Evolutionary conservation across 2,797 vertebrate genomes (phyloP).

Genomic region (Etheostoma perlongum): DNA sequence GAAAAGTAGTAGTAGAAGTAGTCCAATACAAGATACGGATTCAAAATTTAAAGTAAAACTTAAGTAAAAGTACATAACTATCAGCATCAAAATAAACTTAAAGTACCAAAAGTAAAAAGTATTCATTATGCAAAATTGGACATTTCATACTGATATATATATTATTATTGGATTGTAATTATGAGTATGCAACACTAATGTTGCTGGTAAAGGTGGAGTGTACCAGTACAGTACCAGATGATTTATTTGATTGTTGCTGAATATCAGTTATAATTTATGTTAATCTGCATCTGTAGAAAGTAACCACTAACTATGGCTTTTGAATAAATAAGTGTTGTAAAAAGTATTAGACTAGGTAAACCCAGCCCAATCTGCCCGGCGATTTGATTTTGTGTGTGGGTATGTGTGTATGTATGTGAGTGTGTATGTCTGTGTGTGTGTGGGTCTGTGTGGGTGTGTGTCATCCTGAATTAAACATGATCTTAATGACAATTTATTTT

Average conservation of each 20-base stretch:
- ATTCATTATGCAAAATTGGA: no score
- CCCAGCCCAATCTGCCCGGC: no score
- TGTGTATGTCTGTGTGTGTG: not conserved
- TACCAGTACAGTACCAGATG: not conserved
- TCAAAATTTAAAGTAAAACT: no score
- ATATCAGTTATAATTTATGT: not conserved
- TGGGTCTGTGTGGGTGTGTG: no score
- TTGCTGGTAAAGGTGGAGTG: not conserved
- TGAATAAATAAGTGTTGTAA: not conserved
- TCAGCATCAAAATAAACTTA: no score
- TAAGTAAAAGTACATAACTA: no score
- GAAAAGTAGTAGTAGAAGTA: not conserved
- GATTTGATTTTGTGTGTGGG: no score
- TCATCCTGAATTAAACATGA: constrained; percentile 30
- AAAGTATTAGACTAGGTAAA: not conserved
- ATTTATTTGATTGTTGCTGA: not conserved
- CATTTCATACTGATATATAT: no score
- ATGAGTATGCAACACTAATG: not conserved
- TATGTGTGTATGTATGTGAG: not conserved
- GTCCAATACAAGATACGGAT: no score
- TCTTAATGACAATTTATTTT: constrained; percentile 10
- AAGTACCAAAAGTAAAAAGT: no score
- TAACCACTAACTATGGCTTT: not conserved
- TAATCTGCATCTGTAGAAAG: not conserved
- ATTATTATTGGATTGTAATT: no score